These are phyloP conservation scores for Anagrus nilaparvatae DNA, from an alignment of 1,140 invertebrate genomes.

Conservation along the genomic window DNA sequence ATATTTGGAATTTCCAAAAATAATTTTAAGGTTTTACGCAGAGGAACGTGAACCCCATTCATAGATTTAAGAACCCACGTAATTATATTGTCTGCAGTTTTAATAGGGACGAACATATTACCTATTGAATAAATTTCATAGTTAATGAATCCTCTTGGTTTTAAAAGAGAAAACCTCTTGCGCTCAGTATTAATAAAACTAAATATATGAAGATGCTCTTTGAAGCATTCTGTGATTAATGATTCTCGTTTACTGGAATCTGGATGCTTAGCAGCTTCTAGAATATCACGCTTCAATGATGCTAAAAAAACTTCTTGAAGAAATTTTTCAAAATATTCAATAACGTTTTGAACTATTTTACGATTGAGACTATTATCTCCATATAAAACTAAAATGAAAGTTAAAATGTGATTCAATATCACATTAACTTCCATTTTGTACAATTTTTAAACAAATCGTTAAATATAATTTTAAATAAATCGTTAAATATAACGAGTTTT, in stretches of 20 bases:
- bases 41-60: not conserved
- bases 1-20: slow-evolving; percentile 7
- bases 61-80: not conserved
- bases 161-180: slow-evolving; percentile 5
- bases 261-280: slow-evolving; percentile 2
- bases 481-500: not conserved
- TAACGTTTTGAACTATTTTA: slow-evolving; percentile 3
- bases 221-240: slow-evolving; percentile 1
- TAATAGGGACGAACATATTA: not conserved
- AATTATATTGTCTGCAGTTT: not conserved
- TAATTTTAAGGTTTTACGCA: slow-evolving; percentile 3
- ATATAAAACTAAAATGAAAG: slow-evolving; percentile 8
- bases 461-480: not conserved
- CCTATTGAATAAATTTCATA: not conserved
- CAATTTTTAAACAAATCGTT: not conserved
- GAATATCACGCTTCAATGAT: not conserved
- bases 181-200: slow-evolving; percentile 3
- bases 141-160: slow-evolving; percentile 6
- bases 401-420: slow-evolving; percentile 5
- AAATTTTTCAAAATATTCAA: slow-evolving; percentile 8
- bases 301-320: slow-evolving; percentile 1
- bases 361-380: slow-evolving; percentile 6
- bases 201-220: slow-evolving; percentile 2
- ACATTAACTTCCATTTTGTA: slow-evolving; percentile 1
- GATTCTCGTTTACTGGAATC: not conserved